Conservation (phyloP, 1,140 invertebrate species). For the Macrosteles quadrilineatus region DNA sequence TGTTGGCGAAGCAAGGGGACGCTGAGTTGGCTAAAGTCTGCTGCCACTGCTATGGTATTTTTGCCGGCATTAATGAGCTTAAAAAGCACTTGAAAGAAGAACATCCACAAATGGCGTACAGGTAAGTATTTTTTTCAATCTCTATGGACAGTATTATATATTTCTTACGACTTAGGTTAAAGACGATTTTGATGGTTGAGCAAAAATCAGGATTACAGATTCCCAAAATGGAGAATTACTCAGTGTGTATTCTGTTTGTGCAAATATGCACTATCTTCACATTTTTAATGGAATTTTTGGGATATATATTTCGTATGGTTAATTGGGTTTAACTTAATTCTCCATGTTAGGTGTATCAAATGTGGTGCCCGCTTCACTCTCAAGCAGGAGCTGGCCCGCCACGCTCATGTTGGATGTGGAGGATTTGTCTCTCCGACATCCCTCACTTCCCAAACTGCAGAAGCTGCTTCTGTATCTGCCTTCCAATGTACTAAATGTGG, state of each 20-base stretch:
- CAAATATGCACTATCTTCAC: too few relatives aligned
- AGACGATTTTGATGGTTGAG: too few relatives aligned
- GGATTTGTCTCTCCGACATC: not conserved
- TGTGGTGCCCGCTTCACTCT: conserved; percentile 68
- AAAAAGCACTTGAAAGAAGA: conserved; percentile 64
- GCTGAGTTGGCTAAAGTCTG: conserved; percentile 56
- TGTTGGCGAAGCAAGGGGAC: conserved; percentile 33
- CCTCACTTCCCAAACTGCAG: not conserved
- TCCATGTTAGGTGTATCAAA: conserved; percentile 29
- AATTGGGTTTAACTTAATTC: too few relatives aligned
- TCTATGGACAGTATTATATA: too few relatives aligned
- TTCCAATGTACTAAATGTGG: conserved; percentile 51
- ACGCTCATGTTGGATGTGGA: conserved; percentile 53
- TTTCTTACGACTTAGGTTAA: too few relatives aligned
- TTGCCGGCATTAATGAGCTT: conserved; percentile 58
- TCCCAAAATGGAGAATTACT: too few relatives aligned
- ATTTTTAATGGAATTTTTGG: too few relatives aligned
- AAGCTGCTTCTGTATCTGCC: not conserved
- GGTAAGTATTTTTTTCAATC: conserved; percentile 52
- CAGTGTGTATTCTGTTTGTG: too few relatives aligned
- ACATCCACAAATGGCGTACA: conserved; percentile 61
- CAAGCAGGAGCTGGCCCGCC: conserved; percentile 69
- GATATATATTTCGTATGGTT: too few relatives aligned
- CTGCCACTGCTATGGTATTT: conserved; percentile 58
- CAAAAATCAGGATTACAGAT: too few relatives aligned